Percentiles rank a stretch among this genome's conserved stretches.
Evolutionary conservation across 2,888 invertebrate genomes (phyloP).

Genomic region (Zhengitettix transpicula): DNA sequence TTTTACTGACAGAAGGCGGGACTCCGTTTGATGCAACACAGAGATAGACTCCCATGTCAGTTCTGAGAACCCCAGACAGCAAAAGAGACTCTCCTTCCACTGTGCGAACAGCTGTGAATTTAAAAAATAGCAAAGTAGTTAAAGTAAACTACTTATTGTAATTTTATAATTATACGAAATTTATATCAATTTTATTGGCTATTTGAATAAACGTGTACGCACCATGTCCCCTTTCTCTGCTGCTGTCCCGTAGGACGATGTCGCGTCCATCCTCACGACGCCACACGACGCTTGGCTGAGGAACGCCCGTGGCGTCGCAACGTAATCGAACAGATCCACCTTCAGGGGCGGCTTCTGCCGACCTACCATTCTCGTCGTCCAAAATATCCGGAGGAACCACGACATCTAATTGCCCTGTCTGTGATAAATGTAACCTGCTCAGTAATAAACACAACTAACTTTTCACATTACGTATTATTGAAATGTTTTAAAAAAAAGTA

Average conservation of each 20-base stretch:
- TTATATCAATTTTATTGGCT: too few species aligned
- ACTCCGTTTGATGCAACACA: not conserved
- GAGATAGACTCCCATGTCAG: slow-evolving; percentile 41
- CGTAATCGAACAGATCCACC: slow-evolving; percentile 59
- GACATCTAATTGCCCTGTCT: not conserved
- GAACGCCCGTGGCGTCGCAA: slow-evolving; percentile 67
- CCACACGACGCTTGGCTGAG: slow-evolving; percentile 65
- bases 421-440: not conserved
- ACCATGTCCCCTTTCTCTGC: slow-evolving; percentile 35
- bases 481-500: too few species aligned
- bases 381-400: slow-evolving; percentile 68
- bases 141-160: too few species aligned
- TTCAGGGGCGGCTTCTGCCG: slow-evolving; percentile 60
- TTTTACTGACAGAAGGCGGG: slow-evolving; percentile 66
- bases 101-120: not conserved
- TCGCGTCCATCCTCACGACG: slow-evolving; percentile 58
- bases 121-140: too few species aligned
- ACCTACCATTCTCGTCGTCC: slow-evolving; percentile 48
- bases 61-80: slow-evolving; percentile 53
- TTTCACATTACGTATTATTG: too few species aligned
- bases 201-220: too few species aligned
- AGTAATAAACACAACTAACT: too few species aligned
- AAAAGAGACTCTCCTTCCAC: slow-evolving; percentile 55
- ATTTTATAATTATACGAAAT: too few species aligned
- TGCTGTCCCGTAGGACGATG: slow-evolving; percentile 56